Evolutionary conservation across 2,113 vertebrate species (phyloP), one percentile per base, ranked within the genome.

Genomic region (Cheirogaleus medius): DNA sequence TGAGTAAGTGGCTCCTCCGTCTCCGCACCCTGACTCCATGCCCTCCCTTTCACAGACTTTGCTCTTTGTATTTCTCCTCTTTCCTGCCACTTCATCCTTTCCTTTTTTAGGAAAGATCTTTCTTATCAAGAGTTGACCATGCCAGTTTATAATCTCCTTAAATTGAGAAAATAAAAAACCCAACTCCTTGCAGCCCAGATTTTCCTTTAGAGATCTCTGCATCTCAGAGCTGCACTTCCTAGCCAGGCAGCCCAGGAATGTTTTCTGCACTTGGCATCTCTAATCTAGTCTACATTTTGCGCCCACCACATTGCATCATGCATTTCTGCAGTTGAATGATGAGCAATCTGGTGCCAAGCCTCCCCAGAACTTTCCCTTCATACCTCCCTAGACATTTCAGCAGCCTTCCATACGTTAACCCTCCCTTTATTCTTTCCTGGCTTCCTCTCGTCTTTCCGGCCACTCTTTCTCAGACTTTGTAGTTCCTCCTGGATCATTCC

Each of bases 181-280:
- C 23, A 56, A 20, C 8, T 17, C 3, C 11, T 80, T 37, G 18
- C 6, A 34, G 0, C 3, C 18, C 5, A 52, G n/a, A 4, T n/a
- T n/a, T 39, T 4, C 18, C n/a, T 76, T 68, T 58, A 74, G 68
- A 87, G 68, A 58, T 37, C 15, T n/a, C 20, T 8, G 68, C 14
- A 44, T 32, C n/a, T 87, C 18, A 25, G 42, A 73, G 54, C 5
- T 27, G 14, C 8, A 8, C 25, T 71, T 34, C 2, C 5, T 37
- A 44, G 2, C 10, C 60, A 73, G 58, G 56, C 9, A 34, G 29
- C 8, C 58, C 25, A 32, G 6, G 44, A 69, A 54, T 17, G 6
- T 49, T 44, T 84, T 60, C 82, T 44, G 42, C 20, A 44, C 18
- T 39, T 15, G 6, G 13, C 20, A 10, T n/a, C 18, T 95, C 56